Evolutionary conservation across 2,113 vertebrate species (phyloP).

Genomic region (Xiphophorus maculatus): DNA sequence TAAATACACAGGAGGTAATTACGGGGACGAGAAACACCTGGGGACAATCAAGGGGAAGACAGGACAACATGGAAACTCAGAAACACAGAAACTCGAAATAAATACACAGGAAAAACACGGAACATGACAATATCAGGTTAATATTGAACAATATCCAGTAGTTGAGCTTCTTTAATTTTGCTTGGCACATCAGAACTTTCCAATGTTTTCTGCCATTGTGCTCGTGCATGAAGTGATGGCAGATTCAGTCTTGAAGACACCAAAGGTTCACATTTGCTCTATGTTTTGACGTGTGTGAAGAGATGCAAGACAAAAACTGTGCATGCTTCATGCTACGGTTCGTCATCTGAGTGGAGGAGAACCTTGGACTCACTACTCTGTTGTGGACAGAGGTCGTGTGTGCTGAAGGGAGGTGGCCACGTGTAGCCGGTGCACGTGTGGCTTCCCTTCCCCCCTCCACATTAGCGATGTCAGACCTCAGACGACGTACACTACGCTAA

Average conservation of each 20-base stretch:
- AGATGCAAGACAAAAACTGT: constrained; percentile 25
- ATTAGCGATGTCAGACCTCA: constrained; percentile 42
- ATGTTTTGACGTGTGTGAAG: background rate
- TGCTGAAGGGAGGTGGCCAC: constrained; percentile 38
- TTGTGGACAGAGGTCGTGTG: constrained; percentile 16
- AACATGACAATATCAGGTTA: too few relatives aligned
- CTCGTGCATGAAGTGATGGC: constrained; percentile 46
- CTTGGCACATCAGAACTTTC: constrained; percentile 34
- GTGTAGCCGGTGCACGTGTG: constrained; percentile 49
- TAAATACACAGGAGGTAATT: too few relatives aligned
- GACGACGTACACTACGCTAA: constrained; percentile 40
- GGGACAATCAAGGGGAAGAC: too few relatives aligned
- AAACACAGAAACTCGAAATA: too few relatives aligned
- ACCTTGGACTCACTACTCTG: constrained; percentile 37
- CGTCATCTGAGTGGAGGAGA: constrained; percentile 9
- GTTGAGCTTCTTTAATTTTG: constrained; percentile 2
- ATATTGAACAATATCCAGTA: background rate
- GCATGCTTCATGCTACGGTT: constrained; percentile 39
- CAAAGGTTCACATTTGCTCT: constrained; percentile 6
- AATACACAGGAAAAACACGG: too few relatives aligned
- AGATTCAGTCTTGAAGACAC: constrained; percentile 46
- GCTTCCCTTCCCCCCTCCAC: constrained; percentile 40
- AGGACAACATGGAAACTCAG: too few relatives aligned
- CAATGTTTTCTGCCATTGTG: constrained; percentile 13
- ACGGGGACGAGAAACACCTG: too few relatives aligned